These are phyloP conservation scores for Drosophila neoperkinsi DNA, from an alignment of 2,888 invertebrate genomes.

Conservation along the genomic window DNA sequence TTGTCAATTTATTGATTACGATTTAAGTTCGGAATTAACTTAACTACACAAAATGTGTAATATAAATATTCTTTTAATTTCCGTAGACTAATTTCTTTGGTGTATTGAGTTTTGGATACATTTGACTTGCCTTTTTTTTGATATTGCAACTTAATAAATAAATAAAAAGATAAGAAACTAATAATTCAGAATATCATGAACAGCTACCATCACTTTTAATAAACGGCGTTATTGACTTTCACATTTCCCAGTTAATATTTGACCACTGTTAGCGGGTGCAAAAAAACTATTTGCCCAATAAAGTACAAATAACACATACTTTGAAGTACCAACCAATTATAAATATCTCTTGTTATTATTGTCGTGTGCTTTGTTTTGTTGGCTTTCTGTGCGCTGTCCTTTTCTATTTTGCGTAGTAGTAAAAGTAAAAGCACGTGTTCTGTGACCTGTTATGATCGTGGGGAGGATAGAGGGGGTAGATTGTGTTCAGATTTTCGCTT, in stretches of 20 bases:
- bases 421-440: conserved; percentile 58
- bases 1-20: neutral
- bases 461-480: neutral
- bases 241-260: conserved; percentile 1
- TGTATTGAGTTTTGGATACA: neutral
- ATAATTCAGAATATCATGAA: neutral
- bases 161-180: neutral
- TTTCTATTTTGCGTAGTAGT: conserved; percentile 46
- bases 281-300: conserved; percentile 28
- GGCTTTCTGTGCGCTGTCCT: conserved; percentile 27
- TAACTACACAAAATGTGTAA: neutral
- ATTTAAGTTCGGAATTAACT: neutral
- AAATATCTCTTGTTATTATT: conserved; percentile 34
- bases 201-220: neutral
- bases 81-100: neutral
- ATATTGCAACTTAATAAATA: neutral
- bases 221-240: neutral
- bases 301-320: conserved; percentile 35
- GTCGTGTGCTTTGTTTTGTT: conserved; percentile 31
- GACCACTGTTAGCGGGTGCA: conserved; percentile 47
- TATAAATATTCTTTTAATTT: neutral
- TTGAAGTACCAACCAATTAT: conserved; percentile 64
- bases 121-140: neutral
- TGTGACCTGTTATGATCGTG: conserved; percentile 41
- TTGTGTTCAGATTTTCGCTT: conserved; percentile 10